Base-by-base conservation (phyloP, 1,140 invertebrate genomes). In the Formica exsecta region DNA sequence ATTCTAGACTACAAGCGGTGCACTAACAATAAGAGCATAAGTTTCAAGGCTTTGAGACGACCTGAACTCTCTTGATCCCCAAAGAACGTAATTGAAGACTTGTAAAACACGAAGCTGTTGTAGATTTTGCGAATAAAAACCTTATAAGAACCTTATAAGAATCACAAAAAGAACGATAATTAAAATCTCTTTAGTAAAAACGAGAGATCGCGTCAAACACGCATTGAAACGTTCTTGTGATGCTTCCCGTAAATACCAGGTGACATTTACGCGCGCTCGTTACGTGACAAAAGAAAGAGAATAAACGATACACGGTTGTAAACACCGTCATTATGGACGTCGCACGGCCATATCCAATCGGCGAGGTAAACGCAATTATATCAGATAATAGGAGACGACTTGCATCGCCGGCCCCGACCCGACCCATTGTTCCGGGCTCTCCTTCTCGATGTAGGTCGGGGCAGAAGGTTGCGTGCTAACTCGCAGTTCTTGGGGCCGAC, bases 351-450 rank as follows among this genome's bases (percentile, higher is more conserved):
- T 71, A 59, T 71, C 36, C 77, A 80, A 64, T 36, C 44, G 44
- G 36, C 44, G n/a, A 25, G 48, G 48, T 36, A 80, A 80, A 80
- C 77, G 57, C 65, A 80, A 80, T 80, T 80, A 80, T 22, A 68
- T 70, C 32, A 19, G 48, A 80, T 59, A 70, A 80, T 70, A 29
- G 44, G 79, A 48, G 54, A 44, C 41, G 71, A 65, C 38, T 65
- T 32, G 61, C 59, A 41, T 77, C 74, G 81, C 48, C 44, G 61
- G 32, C 59, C 32, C 19, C 79, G 79, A 61, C 51, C 51, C 65
- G 79, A 61, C 54, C 68, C 13, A 83, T 74, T 83, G 54, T 83
- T 83, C 68, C 79, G 38, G 68, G 54, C 29, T 71, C 48, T 25
- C 38, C 19, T 41, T 13, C 9, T 13, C 25, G 29, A 83, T 83